A percentile compares a stretch with the other conserved stretches of the same genome.
phyloP scores from a whole-genome alignment of 2,888 invertebrate genomes.

The Torymus aiolomorphi region DNA sequence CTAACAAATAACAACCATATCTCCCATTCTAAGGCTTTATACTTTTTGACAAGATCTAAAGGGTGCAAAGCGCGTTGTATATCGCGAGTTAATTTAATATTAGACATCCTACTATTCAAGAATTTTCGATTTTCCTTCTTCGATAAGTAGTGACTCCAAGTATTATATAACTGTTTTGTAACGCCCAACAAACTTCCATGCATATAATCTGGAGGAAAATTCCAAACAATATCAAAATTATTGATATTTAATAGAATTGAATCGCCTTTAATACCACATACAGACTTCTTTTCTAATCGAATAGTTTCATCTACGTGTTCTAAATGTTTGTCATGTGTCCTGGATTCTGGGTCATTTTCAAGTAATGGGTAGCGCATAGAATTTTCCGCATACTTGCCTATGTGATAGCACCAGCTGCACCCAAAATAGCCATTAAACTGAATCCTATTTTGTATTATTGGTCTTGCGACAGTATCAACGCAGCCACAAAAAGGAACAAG shows the following conservation, averaged over 20 bases:
- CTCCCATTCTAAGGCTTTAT: constrained; percentile 14
- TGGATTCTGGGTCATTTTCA: constrained; percentile 18
- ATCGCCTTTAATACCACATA: constrained; percentile 56
- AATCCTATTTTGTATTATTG: constrained; percentile 27
- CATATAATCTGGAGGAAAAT: too few species aligned
- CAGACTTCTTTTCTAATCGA: too few species aligned
- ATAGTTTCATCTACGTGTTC: too few species aligned
- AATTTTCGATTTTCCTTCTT: background rate
- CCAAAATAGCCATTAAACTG: too few species aligned
- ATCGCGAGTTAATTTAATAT: constrained; percentile 2
- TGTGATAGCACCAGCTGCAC: constrained; percentile 56
- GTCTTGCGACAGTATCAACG: constrained; percentile 33
- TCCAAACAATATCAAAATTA: too few species aligned
- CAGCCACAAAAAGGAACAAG: background rate
- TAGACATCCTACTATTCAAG: background rate
- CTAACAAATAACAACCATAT: too few species aligned
- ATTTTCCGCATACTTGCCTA: constrained; percentile 38
- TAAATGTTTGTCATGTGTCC: too few species aligned
- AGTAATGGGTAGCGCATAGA: background rate
- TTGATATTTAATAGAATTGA: constrained; percentile 40
- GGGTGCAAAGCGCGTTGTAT: background rate
- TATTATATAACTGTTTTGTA: constrained; percentile 45
- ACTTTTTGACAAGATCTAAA: background rate
- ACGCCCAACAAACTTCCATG: constrained; percentile 56
- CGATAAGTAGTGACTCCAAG: constrained; percentile 29